Percentiles rank a stretch among this genome's conserved stretches.
phyloP scores from a whole-genome alignment of 2,888 invertebrate species.

The Nephrotoma guestfalica region DNA sequence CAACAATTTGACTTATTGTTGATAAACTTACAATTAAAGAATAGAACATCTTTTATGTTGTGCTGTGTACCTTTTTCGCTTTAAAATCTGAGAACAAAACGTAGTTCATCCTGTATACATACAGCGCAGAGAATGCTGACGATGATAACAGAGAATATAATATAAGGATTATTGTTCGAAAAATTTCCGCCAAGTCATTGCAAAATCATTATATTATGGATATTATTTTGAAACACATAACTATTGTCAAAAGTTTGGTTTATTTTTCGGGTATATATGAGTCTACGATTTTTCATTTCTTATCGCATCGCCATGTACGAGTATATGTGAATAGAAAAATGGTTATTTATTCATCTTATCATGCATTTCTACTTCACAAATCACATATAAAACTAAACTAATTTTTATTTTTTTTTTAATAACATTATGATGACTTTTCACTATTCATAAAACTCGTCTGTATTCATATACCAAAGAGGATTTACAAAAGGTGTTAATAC shows the following conservation, averaged over 20 bases:
- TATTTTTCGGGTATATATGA: not conserved
- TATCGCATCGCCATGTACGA: not conserved
- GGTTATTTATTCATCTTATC: not conserved
- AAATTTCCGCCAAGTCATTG: not conserved
- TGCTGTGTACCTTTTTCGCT: not conserved
- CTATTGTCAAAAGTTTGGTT: not conserved
- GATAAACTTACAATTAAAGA: conserved; percentile 1
- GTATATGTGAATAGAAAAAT: not conserved
- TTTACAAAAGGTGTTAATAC: not conserved
- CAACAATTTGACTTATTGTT: not conserved
- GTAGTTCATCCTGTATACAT: not conserved
- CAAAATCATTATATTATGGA: not conserved
- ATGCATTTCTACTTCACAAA: not conserved
- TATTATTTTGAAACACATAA: not conserved
- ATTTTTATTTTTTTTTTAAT: not conserved
- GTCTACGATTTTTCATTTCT: not conserved
- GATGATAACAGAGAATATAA: not conserved
- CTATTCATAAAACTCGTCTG: not conserved
- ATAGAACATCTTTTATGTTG: not conserved
- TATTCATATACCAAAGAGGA: not conserved
- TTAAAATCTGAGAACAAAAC: not conserved
- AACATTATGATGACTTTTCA: not conserved
- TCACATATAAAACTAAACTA: not conserved
- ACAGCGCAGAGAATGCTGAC: not conserved
- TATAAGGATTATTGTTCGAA: not conserved